These are phyloP conservation scores for Apis laboriosa DNA, from an alignment of 1,140 invertebrate genomes.

Conservation along the genomic window DNA sequence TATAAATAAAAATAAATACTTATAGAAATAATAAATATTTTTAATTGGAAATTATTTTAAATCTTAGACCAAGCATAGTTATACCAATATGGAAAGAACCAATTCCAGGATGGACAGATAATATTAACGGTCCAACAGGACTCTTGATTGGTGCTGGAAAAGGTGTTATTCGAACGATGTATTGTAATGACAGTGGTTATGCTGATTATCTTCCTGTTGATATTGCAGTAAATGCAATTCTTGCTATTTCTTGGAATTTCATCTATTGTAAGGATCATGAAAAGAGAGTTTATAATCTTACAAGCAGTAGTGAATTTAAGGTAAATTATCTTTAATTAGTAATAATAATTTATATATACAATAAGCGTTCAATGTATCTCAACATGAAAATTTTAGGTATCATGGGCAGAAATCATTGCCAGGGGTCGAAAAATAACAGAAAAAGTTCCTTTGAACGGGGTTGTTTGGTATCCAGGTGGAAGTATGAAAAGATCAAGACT, in stretches of 20 bases:
- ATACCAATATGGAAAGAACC: constrained; percentile 91
- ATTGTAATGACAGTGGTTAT: constrained; percentile 87
- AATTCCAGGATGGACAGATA: constrained; percentile 95
- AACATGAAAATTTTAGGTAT: constrained; percentile 80
- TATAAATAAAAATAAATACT: constrained; percentile 65
- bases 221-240: constrained; percentile 86
- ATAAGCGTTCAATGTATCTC: background rate
- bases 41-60: background rate
- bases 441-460: constrained; percentile 88
- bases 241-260: constrained; percentile 85
- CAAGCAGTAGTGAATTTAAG: constrained; percentile 89
- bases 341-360: background rate
- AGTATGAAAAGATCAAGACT: constrained; percentile 91
- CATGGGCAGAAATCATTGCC: constrained; percentile 91
- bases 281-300: constrained; percentile 86
- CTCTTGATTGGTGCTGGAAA: constrained; percentile 90
- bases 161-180: constrained; percentile 92
- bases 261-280: constrained; percentile 74
- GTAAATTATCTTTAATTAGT: constrained; percentile 62
- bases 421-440: constrained; percentile 89
- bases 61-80: constrained; percentile 81
- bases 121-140: constrained; percentile 94
- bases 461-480: constrained; percentile 94
- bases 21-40: background rate
- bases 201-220: constrained; percentile 95